Percentiles rank a stretch among this genome's conserved stretches.
Conservation (phyloP, 2,113 vertebrate genomes). For the Phoenicopterus ruber region DNA sequence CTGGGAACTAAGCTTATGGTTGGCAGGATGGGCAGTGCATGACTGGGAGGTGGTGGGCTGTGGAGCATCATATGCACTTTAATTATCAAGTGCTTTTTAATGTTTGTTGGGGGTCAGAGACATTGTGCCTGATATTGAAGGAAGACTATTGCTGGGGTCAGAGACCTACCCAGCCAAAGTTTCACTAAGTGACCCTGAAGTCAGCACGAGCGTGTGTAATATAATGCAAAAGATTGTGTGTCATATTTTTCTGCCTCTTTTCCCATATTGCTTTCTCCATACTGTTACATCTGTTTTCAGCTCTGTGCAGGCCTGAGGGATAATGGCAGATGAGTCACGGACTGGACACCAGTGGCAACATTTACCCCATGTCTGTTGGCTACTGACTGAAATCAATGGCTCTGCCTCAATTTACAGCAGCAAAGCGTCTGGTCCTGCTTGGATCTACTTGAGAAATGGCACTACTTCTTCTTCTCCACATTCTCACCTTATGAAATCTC, state of each 20-base stretch:
- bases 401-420: not conserved
- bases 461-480: not conserved
- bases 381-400: not conserved
- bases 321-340: not conserved
- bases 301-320: not conserved
- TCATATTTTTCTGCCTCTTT: not conserved
- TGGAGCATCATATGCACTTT: not conserved
- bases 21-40: not conserved
- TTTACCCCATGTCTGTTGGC: not conserved
- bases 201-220: not conserved
- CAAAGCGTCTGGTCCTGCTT: not conserved
- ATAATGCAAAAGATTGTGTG: not conserved
- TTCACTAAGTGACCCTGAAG: not conserved
- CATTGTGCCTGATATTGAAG: not conserved
- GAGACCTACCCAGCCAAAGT: not conserved
- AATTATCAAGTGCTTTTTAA: not conserved
- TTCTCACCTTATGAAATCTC: not conserved
- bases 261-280: not conserved
- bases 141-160: not conserved
- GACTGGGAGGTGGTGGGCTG: not conserved
- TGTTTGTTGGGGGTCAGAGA: not conserved
- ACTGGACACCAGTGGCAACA: not conserved
- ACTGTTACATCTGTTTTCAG: not conserved
- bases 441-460: not conserved
- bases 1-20: not conserved